phyloP scores from a whole-genome alignment of 2,113 vertebrate species.

The Trematomus loennbergii region DNA sequence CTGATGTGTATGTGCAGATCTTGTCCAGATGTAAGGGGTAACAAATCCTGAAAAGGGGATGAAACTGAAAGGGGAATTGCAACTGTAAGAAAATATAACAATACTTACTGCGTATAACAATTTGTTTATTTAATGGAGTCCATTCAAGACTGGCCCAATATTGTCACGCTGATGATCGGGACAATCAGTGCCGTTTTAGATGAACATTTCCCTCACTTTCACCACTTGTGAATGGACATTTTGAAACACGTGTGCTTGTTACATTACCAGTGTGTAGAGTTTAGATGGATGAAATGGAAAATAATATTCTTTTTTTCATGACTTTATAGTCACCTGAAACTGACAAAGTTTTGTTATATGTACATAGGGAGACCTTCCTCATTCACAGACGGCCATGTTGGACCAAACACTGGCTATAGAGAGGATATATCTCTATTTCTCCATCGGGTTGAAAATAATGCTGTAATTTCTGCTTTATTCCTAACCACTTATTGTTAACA shows the following conservation, averaged over 20 bases:
- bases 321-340: no score
- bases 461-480: background rate
- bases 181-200: background rate
- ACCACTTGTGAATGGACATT: background rate
- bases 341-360: no score
- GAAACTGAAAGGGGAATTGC: background rate
- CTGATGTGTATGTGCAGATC: background rate
- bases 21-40: background rate
- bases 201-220: background rate
- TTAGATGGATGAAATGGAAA: no score
- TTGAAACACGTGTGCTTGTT: background rate
- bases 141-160: background rate
- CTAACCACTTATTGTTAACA: background rate
- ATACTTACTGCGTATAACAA: background rate
- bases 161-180: background rate
- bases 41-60: background rate
- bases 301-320: no score
- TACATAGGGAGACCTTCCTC: no score
- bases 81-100: background rate
- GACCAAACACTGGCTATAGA: no score
- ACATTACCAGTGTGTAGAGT: background rate
- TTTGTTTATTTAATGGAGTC: constrained; percentile 9
- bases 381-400: no score
- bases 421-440: no score
- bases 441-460: background rate